A percentile compares a stretch with the other conserved stretches of the same genome.
Evolutionary conservation across 37 sponge, comb jelly and placozoan species (phyloP).

Genomic region (Oscarella lobularis): DNA sequence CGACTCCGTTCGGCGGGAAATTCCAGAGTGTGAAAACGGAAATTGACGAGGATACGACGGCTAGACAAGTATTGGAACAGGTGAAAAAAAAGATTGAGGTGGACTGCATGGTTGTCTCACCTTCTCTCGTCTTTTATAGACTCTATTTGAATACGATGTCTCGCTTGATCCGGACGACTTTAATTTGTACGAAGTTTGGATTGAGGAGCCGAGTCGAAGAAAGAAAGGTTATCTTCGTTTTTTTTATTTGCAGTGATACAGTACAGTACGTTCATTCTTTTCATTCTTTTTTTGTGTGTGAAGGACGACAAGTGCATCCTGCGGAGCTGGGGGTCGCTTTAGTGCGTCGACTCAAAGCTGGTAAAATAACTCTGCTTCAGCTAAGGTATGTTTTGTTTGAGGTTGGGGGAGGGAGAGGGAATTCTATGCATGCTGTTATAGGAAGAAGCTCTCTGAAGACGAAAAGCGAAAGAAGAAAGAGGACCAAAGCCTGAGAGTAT

Average conservation of each 20-base stretch:
- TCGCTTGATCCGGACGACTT: not conserved
- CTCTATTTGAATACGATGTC: not conserved
- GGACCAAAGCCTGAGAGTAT: too few relatives aligned
- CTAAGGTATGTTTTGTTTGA: too few relatives aligned
- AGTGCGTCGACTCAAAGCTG: too few relatives aligned
- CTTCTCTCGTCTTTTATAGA: not conserved
- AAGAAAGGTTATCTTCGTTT: not conserved
- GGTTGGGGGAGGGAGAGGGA: too few relatives aligned
- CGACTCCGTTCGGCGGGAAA: not conserved
- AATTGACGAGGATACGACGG: not conserved
- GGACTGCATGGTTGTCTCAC: too few relatives aligned
- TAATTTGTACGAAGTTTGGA: not conserved
- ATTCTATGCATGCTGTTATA: too few relatives aligned
- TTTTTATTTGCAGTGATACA: not conserved
- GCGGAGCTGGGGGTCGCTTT: too few relatives aligned
- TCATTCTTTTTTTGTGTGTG: not conserved
- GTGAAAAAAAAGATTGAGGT: not conserved
- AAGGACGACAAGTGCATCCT: not conserved
- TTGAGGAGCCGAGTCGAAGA: constrained; percentile 2
- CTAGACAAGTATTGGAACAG: not conserved
- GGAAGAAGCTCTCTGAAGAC: too few relatives aligned
- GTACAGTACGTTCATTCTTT: not conserved
- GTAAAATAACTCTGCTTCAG: too few relatives aligned
- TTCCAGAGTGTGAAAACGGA: not conserved
- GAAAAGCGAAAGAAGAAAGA: too few relatives aligned